These are phyloP conservation scores for Hymenochirus boettgeri DNA, from an alignment of 2,113 vertebrate species.

Conservation along the genomic window DNA sequence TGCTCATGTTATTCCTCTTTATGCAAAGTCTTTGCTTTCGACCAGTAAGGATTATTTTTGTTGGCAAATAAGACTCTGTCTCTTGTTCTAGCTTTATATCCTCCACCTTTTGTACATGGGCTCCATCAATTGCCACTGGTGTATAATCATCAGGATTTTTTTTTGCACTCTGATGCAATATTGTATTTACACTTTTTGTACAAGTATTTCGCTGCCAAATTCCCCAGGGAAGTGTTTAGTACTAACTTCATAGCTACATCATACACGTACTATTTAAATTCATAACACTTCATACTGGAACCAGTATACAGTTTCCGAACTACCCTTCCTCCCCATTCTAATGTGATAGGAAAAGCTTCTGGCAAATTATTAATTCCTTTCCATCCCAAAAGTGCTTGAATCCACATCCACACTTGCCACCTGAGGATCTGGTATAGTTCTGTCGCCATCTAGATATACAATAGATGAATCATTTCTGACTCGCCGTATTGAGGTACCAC, in stretches of 20 bases:
- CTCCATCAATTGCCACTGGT: conserved; percentile 86
- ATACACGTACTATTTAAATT: conserved; percentile 90
- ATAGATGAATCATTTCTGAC: conserved; percentile 83
- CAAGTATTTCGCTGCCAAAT: conserved; percentile 94
- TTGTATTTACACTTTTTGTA: conserved; percentile 97
- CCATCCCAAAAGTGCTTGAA: conserved; percentile 97
- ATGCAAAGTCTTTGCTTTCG: conserved; percentile 94
- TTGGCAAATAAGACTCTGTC: conserved; percentile 74
- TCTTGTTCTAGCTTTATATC: conserved; percentile 64
- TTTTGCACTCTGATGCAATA: conserved; percentile 95
- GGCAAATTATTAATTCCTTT: conserved; percentile 94
- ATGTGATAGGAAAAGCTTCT: conserved; percentile 93
- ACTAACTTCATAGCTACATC: conserved; percentile 95
- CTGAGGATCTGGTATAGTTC: conserved; percentile 83
- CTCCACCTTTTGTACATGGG: conserved; percentile 73
- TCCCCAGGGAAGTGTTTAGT: conserved; percentile 97
- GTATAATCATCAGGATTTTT: conserved; percentile 93
- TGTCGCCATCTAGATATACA: conserved; percentile 87
- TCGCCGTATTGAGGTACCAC: conserved; percentile 80
- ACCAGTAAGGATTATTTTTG: conserved; percentile 95
- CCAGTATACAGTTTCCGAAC: conserved; percentile 95
- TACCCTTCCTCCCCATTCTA: conserved; percentile 93
- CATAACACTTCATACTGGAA: conserved; percentile 89
- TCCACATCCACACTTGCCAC: conserved; percentile 94
- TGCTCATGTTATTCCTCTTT: conserved; percentile 97